Evolutionary conservation across 2,113 vertebrate species (phyloP).

Genomic region (Balaenoptera acutorostrata): DNA sequence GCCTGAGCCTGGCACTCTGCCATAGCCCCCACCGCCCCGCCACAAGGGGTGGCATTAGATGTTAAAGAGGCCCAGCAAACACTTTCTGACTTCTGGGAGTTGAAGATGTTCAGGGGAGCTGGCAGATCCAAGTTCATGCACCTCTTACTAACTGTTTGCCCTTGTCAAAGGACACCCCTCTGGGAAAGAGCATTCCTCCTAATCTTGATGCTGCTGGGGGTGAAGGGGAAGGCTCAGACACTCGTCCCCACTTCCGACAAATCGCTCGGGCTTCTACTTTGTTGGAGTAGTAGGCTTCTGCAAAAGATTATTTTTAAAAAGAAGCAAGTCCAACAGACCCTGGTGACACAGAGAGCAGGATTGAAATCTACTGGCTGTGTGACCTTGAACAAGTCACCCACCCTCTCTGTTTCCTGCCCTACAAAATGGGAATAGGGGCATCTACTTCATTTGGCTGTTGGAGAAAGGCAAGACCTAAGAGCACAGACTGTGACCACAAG

Average conservation of each 20-base stretch:
- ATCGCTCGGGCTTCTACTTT: fast-evolving
- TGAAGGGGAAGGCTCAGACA: not conserved
- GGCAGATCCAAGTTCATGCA: not conserved
- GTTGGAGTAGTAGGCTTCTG: not conserved
- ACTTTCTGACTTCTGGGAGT: not conserved
- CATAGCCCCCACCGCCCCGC: fast-evolving
- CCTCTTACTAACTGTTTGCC: not conserved
- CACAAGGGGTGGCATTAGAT: not conserved
- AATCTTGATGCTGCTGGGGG: fast-evolving
- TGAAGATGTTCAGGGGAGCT: fast-evolving
- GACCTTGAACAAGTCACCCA: not conserved
- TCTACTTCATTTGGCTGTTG: not conserved
- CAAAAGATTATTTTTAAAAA: not conserved
- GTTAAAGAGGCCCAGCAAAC: fast-evolving
- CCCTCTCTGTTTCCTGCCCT: not conserved
- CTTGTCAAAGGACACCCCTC: not conserved
- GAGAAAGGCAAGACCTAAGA: not conserved
- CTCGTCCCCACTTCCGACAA: fast-evolving
- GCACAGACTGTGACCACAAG: fast-evolving
- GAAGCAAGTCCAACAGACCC: not conserved
- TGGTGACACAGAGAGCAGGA: too few species aligned
- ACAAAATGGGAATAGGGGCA: fast-evolving
- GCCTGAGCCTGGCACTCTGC: fast-evolving
- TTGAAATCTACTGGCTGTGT: not conserved
- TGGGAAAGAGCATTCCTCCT: not conserved